Base-by-base conservation (phyloP, 2,797 vertebrate species). In the Lindbergichthys nudifrons region DNA sequence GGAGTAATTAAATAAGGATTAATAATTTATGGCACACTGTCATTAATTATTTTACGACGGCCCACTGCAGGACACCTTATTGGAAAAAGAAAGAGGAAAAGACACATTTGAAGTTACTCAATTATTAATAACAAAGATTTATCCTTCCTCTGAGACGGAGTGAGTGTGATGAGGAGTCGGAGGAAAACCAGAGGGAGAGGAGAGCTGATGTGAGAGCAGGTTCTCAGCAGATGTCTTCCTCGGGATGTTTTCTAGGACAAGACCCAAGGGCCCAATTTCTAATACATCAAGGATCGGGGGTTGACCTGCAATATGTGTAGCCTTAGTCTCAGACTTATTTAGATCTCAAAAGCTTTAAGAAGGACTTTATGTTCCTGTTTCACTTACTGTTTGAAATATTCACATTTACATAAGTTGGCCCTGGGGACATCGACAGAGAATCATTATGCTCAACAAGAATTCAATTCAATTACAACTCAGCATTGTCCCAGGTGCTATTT, bases 121-220 rank as follows among this genome's bases (percentile, higher is more conserved):
- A 93, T 94, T 92, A 95, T 95, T 94, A 77, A 94, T 83, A 81
- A 57, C 23, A 86, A 87, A 90, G 83, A 94, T 93, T 89, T 92
- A 91, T 91, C 77, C 82, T 83, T 84, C 80, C 79, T 76, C 11
- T 21, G 86, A 91, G 84, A 86, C 13, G 51, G 41, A 41, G 57
- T 32, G 43, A 80, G 65, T 8, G 13, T 32, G 21, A 36, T 57
- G 70, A 81, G 70, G 60, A 85, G 78, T 73, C 9, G 1, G 53
- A 70, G 59, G 53, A 60, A 70, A 82, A 79, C 69, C 75, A 58
- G 65, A 71, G 66, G 77, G 75, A 83, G 77, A 73, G 46, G 70
- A 82, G 64, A 70, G 73, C 81, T 77, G 77, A 88, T 71, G 73
- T 63, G 76, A 47, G 61, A 70, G 45, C 63, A 71, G 58, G 51